Evolutionary conservation across 2,888 invertebrate genomes (phyloP).

Genomic region (Fabriciana adippe): DNA sequence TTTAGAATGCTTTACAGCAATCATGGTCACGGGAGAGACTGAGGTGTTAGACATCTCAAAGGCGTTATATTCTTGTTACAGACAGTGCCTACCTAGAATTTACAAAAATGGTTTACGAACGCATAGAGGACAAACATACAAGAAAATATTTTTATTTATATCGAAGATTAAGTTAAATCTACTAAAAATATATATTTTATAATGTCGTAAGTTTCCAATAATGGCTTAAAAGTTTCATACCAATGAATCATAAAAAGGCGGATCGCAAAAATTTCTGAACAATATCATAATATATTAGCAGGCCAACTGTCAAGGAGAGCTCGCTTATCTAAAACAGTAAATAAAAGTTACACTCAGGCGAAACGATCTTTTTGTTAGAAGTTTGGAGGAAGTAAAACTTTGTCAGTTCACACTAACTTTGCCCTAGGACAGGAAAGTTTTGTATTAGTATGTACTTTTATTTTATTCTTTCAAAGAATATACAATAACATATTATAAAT

Average conservation of each 20-base stretch:
- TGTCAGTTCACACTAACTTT: constrained; percentile 38
- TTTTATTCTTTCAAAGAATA: constrained; percentile 20
- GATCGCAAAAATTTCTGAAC: constrained; percentile 19
- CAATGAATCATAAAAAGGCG: constrained; percentile 17
- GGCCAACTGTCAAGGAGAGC: constrained; percentile 37
- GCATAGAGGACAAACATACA: too few relatives aligned
- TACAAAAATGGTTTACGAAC: too few relatives aligned
- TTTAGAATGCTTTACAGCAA: too few relatives aligned
- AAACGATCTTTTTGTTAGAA: constrained; percentile 41
- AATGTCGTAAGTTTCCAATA: not conserved
- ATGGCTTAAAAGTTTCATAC: constrained; percentile 17
- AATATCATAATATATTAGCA: constrained; percentile 37
- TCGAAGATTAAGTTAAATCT: not conserved
- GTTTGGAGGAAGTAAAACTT: constrained; percentile 41
- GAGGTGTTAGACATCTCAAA: too few relatives aligned
- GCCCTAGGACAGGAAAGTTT: constrained; percentile 30
- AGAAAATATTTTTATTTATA: not conserved
- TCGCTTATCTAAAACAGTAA: constrained; percentile 43
- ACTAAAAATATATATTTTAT: not conserved
- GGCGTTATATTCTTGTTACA: too few relatives aligned
- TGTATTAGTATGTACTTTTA: constrained; percentile 33
- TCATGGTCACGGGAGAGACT: too few relatives aligned
- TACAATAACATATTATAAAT: not conserved
- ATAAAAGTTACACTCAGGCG: constrained; percentile 42
- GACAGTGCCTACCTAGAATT: too few relatives aligned